These are phyloP conservation scores for Cacoxenus indagator DNA, from an alignment of 2,888 invertebrate genomes.

Conservation along the genomic window DNA sequence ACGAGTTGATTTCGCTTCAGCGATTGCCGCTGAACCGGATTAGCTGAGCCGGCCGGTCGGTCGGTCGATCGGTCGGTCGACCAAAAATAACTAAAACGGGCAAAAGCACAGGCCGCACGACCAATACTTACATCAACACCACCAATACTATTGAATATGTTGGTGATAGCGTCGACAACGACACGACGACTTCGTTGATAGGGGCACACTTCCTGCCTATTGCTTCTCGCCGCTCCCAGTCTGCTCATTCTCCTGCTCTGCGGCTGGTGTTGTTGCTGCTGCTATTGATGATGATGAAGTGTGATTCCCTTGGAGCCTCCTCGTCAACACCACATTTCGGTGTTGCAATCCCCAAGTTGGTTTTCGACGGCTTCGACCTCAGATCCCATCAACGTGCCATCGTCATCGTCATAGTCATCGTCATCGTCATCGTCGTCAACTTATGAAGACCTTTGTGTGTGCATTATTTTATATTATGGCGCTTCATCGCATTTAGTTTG, in stretches of 20 bases:
- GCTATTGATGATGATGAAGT: neutral
- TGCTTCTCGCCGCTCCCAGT: neutral
- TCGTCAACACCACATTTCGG: too few relatives aligned
- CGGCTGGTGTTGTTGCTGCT: neutral
- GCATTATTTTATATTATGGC: conserved; percentile 11
- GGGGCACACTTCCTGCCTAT: neutral
- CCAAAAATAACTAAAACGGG: too few relatives aligned
- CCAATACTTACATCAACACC: neutral
- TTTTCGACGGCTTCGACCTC: neutral
- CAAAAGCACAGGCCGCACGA: neutral
- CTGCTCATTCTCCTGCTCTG: neutral
- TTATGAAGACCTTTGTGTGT: conserved; percentile 16
- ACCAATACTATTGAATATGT: neutral
- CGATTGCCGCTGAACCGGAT: conserved; percentile 55
- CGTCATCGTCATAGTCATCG: neutral
- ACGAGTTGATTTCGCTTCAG: conserved; percentile 68
- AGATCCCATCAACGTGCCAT: neutral
- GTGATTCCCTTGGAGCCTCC: neutral
- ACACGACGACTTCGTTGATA: neutral
- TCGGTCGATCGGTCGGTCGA: too few relatives aligned
- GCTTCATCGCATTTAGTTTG: neutral
- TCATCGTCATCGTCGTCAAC: neutral
- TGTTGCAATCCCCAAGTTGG: too few relatives aligned
- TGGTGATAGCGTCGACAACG: neutral
- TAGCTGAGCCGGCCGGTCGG: conserved; percentile 30